These are phyloP conservation scores for Parapristionchus giblindavisi DNA, from an alignment of 2,888 invertebrate genomes.

Conservation along the genomic window DNA sequence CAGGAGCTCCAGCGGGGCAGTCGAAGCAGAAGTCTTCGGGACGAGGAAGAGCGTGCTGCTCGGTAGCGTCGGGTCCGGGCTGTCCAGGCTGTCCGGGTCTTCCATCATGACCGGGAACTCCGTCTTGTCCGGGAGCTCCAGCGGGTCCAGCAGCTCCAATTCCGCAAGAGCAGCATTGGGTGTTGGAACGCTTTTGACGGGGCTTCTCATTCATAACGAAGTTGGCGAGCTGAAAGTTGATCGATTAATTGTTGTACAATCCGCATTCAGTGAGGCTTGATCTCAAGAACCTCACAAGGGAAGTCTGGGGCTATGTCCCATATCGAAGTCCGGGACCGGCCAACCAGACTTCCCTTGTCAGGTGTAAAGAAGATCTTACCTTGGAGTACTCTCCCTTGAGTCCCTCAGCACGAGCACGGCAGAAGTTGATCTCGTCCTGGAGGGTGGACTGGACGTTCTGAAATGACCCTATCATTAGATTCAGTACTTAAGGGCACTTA, in stretches of 20 bases:
- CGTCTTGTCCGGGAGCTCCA: conserved; percentile 31
- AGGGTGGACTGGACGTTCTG: conserved; percentile 62
- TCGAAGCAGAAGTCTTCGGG: conserved; percentile 38
- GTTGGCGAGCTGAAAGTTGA: conserved; percentile 23
- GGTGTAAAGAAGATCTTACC: conserved; percentile 33
- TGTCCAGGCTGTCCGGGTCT: conserved; percentile 36
- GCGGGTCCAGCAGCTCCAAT: conserved; percentile 37
- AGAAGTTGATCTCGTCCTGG: conserved; percentile 64
- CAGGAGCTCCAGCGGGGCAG: conserved; percentile 38
- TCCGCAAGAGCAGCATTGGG: conserved; percentile 41
- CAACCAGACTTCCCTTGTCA: background rate
- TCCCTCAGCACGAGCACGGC: conserved; percentile 54
- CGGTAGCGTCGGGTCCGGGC: conserved; percentile 35
- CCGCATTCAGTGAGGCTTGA: too few species aligned
- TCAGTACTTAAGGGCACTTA: background rate
- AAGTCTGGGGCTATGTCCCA: too few species aligned
- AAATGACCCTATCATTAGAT: background rate
- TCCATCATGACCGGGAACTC: conserved; percentile 38
- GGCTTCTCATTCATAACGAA: background rate
- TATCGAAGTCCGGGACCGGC: too few species aligned
- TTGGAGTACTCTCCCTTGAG: conserved; percentile 59
- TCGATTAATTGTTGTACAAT: conserved; percentile 39
- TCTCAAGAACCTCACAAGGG: too few species aligned
- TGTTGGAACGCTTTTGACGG: conserved; percentile 35
- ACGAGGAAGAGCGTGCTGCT: conserved; percentile 14